Conservation (phyloP, 2,113 vertebrate species). For the Lipophrys pholis region DNA sequence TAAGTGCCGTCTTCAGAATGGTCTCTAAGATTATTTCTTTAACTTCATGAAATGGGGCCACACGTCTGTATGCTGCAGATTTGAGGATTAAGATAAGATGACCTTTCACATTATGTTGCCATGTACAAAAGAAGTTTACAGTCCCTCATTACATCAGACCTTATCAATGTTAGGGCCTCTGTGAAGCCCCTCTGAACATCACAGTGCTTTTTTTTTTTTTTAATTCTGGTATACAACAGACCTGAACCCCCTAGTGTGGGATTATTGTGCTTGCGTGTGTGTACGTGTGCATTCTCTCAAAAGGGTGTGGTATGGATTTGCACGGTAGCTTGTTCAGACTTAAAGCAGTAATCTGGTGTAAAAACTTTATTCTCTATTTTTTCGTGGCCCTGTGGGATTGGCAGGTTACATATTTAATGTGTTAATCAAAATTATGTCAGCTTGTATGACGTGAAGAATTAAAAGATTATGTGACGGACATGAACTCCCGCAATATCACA, state of each 20-base stretch:
- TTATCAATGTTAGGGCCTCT: conserved; percentile 80
- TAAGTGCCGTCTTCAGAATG: conserved; percentile 77
- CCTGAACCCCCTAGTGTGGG: conserved; percentile 74
- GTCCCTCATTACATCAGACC: conserved; percentile 79
- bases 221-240: conserved; percentile 66
- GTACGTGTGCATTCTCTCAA: conserved; percentile 22
- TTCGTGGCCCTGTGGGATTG: not conserved
- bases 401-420: conserved; percentile 1
- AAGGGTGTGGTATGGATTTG: conserved; percentile 39
- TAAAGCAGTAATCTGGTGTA: conserved; percentile 31
- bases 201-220: conserved; percentile 69
- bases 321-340: conserved; percentile 47
- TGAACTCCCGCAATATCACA: no score
- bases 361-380: conserved; percentile 37
- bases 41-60: conserved; percentile 80
- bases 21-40: conserved; percentile 80
- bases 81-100: conserved; percentile 85
- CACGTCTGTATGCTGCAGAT: conserved; percentile 78
- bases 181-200: conserved; percentile 74
- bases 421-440: conserved; percentile 8
- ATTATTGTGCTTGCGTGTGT: conserved; percentile 66
- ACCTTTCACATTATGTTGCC: conserved; percentile 83
- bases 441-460: no score
- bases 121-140: conserved; percentile 84
- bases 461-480: no score